These are phyloP conservation scores for Atherix ibis DNA, from an alignment of 2,888 invertebrate species.

Conservation along the genomic window DNA sequence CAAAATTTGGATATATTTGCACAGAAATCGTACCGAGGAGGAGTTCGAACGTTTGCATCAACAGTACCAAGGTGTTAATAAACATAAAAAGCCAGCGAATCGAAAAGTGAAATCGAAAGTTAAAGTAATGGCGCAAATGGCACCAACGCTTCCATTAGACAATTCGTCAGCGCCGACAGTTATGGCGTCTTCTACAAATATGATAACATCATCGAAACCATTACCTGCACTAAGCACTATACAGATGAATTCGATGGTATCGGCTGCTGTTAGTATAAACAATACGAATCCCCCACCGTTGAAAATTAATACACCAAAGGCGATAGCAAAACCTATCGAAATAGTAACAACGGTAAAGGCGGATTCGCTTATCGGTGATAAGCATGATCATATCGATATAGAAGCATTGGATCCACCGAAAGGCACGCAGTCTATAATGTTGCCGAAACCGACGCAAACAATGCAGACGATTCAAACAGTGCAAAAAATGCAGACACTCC, in stretches of 20 bases:
- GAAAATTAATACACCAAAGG: slow-evolving; percentile 10
- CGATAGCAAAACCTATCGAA: slow-evolving; percentile 11
- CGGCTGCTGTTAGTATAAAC: slow-evolving; percentile 1
- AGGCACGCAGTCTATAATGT: slow-evolving; percentile 8
- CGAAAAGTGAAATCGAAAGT: slow-evolving; percentile 17
- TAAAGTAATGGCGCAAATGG: neutral
- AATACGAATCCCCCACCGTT: slow-evolving; percentile 8
- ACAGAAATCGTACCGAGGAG: slow-evolving; percentile 47
- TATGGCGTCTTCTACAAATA: slow-evolving; percentile 3
- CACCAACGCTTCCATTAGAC: neutral
- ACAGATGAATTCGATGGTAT: slow-evolving; percentile 1
- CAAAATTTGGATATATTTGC: slow-evolving; percentile 92
- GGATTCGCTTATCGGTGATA: slow-evolving; percentile 3
- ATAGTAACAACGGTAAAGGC: slow-evolving; percentile 11
- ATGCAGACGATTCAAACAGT: slow-evolving; percentile 1
- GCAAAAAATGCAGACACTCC: slow-evolving; percentile 6
- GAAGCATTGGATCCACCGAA: slow-evolving; percentile 10
- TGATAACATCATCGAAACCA: slow-evolving; percentile 5
- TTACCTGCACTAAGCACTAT: slow-evolving; percentile 12
- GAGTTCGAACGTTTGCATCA: slow-evolving; percentile 52
- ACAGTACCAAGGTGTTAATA: slow-evolving; percentile 45
- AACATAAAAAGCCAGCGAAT: slow-evolving; percentile 33
- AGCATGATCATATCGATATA: slow-evolving; percentile 10
- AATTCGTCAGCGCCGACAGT: slow-evolving; percentile 3
- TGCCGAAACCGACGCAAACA: slow-evolving; percentile 6